Evolutionary conservation across 2,113 vertebrate species (phyloP).

Genomic region (Cavia aperea): DNA sequence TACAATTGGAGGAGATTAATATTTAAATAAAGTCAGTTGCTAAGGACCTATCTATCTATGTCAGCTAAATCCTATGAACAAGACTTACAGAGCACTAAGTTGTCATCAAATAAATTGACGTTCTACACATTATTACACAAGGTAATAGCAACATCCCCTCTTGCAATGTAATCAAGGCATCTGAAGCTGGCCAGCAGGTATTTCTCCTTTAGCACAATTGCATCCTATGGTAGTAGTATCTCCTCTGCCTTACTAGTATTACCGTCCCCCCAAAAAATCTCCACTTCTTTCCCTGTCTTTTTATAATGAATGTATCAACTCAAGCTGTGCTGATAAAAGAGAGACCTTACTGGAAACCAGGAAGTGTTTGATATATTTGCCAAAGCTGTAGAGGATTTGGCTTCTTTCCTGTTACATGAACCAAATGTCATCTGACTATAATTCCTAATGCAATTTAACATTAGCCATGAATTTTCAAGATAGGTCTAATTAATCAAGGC

Average conservation of each 20-base stretch:
- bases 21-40: not conserved
- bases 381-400: not conserved
- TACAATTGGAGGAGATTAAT: not conserved
- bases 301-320: not conserved
- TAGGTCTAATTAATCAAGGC: slow-evolving; percentile 38
- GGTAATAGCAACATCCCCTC: not conserved
- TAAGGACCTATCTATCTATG: not conserved
- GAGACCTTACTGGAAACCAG: not conserved
- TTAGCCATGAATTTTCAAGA: slow-evolving; percentile 40
- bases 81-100: not conserved
- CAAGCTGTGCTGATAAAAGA: not conserved
- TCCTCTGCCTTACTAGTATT: not conserved
- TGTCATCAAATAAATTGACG: not conserved
- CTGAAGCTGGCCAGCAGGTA: not conserved
- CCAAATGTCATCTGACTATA: not conserved
- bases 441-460: slow-evolving; percentile 33
- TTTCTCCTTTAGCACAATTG: not conserved
- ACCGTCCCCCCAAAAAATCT: not conserved
- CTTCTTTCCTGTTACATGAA: slow-evolving; percentile 9
- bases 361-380: not conserved
- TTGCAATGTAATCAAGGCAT: not conserved
- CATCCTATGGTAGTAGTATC: not conserved
- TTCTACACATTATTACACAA: not conserved
- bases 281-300: not conserved
- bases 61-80: not conserved